A percentile compares a stretch with the other conserved stretches of the same genome.
Evolutionary conservation across 2,113 vertebrate genomes (phyloP).

Genomic region (Tragelaphus strepsiceros): DNA sequence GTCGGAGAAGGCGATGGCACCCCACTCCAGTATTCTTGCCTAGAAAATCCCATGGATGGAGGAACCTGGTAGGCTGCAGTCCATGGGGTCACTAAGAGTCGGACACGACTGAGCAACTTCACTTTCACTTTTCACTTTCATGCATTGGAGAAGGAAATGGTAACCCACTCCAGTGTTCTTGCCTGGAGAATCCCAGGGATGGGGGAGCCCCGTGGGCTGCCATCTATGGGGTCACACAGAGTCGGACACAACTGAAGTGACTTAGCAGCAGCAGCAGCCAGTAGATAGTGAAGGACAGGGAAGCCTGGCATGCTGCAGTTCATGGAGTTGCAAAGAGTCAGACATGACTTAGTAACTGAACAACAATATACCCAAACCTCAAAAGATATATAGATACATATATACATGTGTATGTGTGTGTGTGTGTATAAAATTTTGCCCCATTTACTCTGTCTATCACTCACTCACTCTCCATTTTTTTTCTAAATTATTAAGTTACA

Average conservation of each 20-base stretch:
- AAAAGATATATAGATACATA: neutral
- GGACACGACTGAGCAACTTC: no score
- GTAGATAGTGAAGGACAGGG: neutral
- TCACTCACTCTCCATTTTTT: neutral
- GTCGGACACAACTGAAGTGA: rapidly evolving
- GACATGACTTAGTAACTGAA: neutral
- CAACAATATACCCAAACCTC: neutral
- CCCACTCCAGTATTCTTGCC: no score
- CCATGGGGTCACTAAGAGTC: no score
- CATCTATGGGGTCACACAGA: rapidly evolving
- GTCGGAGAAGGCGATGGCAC: no score
- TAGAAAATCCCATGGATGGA: no score
- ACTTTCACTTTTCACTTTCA: no score
- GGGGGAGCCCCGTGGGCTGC: no score
- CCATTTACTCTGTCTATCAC: neutral
- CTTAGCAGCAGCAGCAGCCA: neutral
- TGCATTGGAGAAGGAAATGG: no score
- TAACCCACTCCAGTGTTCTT: no score
- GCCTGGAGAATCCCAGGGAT: no score
- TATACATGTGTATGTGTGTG: neutral
- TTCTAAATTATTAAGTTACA: neutral
- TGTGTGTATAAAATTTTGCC: neutral
- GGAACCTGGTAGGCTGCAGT: no score
- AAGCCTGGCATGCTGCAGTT: neutral
- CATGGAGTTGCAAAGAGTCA: neutral